A percentile compares a stretch with the other conserved stretches of the same genome.
phyloP scores from a whole-genome alignment of 2,888 invertebrate genomes.

The Eupithecia inturbata region DNA sequence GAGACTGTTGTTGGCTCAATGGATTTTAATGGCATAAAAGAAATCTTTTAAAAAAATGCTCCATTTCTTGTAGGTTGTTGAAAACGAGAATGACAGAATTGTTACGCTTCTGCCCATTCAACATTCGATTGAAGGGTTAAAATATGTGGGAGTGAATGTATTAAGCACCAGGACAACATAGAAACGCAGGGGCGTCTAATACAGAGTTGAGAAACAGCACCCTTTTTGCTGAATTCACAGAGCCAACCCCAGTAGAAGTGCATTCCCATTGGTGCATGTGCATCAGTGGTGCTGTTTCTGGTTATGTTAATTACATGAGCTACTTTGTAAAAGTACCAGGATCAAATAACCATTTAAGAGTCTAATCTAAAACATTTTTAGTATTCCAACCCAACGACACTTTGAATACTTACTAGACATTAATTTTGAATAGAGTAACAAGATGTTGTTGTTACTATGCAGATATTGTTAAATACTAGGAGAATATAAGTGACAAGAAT shows the following conservation, averaged over 20 bases:
- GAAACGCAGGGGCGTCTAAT: neutral
- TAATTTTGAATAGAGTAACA: neutral
- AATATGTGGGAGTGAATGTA: slow-evolving; percentile 20
- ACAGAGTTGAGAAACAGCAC: neutral
- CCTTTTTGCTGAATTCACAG: neutral
- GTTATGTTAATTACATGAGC: slow-evolving; percentile 11
- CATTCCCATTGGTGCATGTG: neutral
- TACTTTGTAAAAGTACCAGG: slow-evolving; percentile 18
- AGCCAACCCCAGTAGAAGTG: neutral
- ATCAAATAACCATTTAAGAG: neutral
- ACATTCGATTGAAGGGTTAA: neutral
- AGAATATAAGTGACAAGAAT: slow-evolving; percentile 22
- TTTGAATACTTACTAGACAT: neutral
- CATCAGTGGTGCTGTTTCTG: neutral
- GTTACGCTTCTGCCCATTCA: neutral
- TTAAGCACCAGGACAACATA: slow-evolving; percentile 20
- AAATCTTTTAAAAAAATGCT: neutral
- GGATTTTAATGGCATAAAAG: neutral
- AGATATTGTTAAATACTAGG: slow-evolving; percentile 26
- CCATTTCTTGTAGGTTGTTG: neutral
- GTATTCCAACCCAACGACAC: neutral
- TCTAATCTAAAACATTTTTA: neutral
- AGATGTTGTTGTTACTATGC: slow-evolving; percentile 29
- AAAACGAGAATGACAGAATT: neutral
- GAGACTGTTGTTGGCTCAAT: neutral